Evolutionary conservation across 2,797 vertebrate species (phyloP), one percentile per base, ranked within the genome.

Genomic region (Neopelma chrysocephalum): DNA sequence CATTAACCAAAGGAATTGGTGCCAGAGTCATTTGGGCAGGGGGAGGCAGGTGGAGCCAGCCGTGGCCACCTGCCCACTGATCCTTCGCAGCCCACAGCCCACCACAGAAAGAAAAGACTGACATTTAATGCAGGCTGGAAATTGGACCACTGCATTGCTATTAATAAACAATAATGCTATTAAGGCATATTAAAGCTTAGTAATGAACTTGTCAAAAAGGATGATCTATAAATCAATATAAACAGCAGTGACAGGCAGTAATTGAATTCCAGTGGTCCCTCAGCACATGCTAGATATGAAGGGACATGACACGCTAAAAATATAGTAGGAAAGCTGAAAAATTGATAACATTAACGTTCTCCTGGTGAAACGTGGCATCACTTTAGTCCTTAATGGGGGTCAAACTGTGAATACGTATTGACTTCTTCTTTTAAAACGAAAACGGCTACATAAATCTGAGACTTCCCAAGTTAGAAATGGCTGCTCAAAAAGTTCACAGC

Each of bases 111-210:
- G 73, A 71, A 85, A 68, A 50, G 36, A 47, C 62, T 94, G 72
- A 65, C 80, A 90, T 94, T 91, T 82, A 43, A 68, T 64, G 60
- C 42, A 86, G 86, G 64, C 72, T 72, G 20, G 47, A 89, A 93
- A 79, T 61, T 56, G 86, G 66, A 45, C 78, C 40, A 21, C 65
- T 70, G 50, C 88, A 85, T 85, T 94, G 65, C 82, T 95, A 97
- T 97, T 97, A 97, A 97, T 96, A 97, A 98, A 97, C 97, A 97
- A 97, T 97, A 96, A 97, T 93, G 89, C 97, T 95, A 97, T 98
- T 98, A 97, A 96, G 88, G 87, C 72, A 58, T 95, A 97, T 98
- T 98, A 97, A 97, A 95, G 69, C 93, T 89, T 87, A 91, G 92
- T 76, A 69, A 97, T 96, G 96, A 96, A 96, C 95, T 95, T 97